Conservation (phyloP, 1,140 invertebrate species). For the Manduca sexta region DNA sequence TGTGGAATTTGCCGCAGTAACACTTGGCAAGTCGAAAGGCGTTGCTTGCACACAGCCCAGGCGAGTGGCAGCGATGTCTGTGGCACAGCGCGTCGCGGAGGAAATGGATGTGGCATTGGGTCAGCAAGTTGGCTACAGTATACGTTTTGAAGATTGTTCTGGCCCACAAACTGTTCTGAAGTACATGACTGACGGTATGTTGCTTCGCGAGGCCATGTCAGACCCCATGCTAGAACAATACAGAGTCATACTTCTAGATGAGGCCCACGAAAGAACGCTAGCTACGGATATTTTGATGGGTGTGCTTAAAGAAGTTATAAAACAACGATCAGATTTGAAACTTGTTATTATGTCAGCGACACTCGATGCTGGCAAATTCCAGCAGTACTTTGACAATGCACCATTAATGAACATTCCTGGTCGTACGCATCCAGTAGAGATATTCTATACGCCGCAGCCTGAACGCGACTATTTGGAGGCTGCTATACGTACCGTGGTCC, state of each 20-base stretch:
- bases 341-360: slow-evolving; percentile 99
- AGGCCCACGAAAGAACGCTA: slow-evolving; percentile 97
- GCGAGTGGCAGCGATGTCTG: slow-evolving; percentile 98
- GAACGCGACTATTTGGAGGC: slow-evolving; percentile 99
- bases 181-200: slow-evolving; percentile 99
- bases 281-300: slow-evolving; percentile 99
- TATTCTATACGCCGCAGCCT: slow-evolving; percentile 99
- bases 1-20: slow-evolving; percentile 59
- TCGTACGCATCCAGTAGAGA: slow-evolving; percentile 77
- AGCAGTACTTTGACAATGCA: slow-evolving; percentile 98
- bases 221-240: slow-evolving; percentile 98
- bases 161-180: slow-evolving; percentile 92
- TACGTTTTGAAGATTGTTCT: slow-evolving; percentile 99
- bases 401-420: slow-evolving; percentile 98
- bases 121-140: slow-evolving; percentile 94
- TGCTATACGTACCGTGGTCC: slow-evolving; percentile 97
- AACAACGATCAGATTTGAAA: slow-evolving; percentile 95
- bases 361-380: slow-evolving; percentile 99
- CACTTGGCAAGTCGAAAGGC: slow-evolving; percentile 75
- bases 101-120: slow-evolving; percentile 98
- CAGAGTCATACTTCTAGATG: slow-evolving; percentile 96
- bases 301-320: slow-evolving; percentile 97
- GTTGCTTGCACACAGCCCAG: slow-evolving; percentile 98
- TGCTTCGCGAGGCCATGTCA: slow-evolving; percentile 98
- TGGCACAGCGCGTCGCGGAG: slow-evolving; percentile 97